Evolutionary conservation across 2,113 vertebrate species (phyloP).

Genomic region (Abramis brama): DNA sequence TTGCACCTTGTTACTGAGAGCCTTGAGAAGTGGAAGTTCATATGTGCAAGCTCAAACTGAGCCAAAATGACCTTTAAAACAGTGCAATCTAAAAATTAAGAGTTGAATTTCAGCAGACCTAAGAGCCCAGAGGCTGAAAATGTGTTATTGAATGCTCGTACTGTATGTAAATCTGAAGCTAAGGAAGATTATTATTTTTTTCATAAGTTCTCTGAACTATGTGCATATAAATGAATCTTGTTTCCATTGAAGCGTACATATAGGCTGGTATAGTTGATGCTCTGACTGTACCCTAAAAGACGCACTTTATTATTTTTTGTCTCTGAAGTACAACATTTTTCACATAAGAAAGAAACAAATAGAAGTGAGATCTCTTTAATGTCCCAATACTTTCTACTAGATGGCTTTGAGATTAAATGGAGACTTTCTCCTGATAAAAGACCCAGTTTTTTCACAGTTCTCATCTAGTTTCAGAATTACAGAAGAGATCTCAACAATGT

Average conservation of each 20-base stretch:
- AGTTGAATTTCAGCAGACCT: not conserved
- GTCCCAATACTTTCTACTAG: not conserved
- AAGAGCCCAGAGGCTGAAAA: not conserved
- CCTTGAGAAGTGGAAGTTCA: not conserved
- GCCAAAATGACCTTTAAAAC: slow-evolving; percentile 36
- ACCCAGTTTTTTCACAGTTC: not conserved
- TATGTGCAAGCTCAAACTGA: slow-evolving; percentile 5
- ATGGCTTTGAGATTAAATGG: not conserved
- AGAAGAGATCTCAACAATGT: not conserved
- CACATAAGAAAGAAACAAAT: not conserved
- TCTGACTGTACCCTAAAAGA: not conserved
- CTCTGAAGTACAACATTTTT: not conserved
- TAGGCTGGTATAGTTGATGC: not conserved
- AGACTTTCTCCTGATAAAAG: not conserved
- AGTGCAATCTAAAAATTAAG: not conserved
- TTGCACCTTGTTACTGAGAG: slow-evolving; percentile 33
- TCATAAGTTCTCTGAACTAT: not conserved
- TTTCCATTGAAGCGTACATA: not conserved
- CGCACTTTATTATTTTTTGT: not conserved
- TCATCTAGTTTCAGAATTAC: not conserved
- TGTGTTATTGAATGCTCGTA: not conserved
- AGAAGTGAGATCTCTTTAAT: not conserved
- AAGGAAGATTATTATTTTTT: not conserved
- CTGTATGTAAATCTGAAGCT: not conserved
- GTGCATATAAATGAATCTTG: not conserved